These are phyloP conservation scores for Cuculus canorus DNA, from an alignment of 2,797 vertebrate species.

Conservation along the genomic window DNA sequence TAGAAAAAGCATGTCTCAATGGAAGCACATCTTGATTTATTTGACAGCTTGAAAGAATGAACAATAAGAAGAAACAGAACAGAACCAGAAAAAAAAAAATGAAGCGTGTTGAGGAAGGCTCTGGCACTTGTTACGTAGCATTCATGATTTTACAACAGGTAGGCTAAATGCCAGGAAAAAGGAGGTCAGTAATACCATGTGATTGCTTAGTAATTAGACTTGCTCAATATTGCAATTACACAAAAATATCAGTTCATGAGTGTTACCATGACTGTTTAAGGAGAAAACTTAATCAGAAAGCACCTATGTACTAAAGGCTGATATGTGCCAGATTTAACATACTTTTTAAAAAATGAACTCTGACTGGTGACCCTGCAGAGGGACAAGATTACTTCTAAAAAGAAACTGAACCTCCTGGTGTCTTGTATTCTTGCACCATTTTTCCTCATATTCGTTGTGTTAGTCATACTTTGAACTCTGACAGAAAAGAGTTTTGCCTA, in stretches of 20 bases:
- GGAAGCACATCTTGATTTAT: not conserved
- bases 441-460: not conserved
- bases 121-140: not conserved
- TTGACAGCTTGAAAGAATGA: not conserved
- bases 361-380: not conserved
- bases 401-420: not conserved
- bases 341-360: not conserved
- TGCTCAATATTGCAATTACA: slow-evolving; percentile 55
- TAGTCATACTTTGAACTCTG: not conserved
- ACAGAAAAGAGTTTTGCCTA: not conserved
- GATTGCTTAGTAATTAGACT: slow-evolving; percentile 58
- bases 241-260: slow-evolving; percentile 51
- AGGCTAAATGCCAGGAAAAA: slow-evolving; percentile 66
- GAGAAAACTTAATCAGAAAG: slow-evolving; percentile 21
- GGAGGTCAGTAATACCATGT: slow-evolving; percentile 66
- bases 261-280: slow-evolving; percentile 41
- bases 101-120: not conserved
- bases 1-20: not conserved
- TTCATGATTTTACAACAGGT: slow-evolving; percentile 22
- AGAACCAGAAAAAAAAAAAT: not conserved
- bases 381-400: not conserved
- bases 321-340: not conserved
- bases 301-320: not conserved
- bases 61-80: not conserved
- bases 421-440: not conserved